These are phyloP conservation scores for Euplagia quadripunctaria DNA, from an alignment of 2,888 invertebrate species.

Conservation along the genomic window DNA sequence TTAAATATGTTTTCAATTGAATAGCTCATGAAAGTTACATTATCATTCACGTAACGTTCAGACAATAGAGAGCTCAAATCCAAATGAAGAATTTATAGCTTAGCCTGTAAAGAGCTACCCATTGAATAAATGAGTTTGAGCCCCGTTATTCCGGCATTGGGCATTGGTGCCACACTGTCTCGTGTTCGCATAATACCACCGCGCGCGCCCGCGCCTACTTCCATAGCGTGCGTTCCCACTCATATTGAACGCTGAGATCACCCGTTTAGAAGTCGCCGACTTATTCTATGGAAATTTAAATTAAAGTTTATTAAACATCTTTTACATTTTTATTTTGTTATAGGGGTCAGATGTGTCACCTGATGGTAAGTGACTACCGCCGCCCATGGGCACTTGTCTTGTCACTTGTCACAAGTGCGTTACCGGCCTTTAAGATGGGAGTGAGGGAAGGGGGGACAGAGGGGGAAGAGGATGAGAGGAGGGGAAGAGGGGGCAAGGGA, in stretches of 20 bases:
- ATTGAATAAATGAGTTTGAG: constrained; percentile 34
- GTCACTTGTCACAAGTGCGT: no score
- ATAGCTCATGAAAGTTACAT: constrained; percentile 7
- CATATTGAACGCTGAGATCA: constrained; percentile 59
- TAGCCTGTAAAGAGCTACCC: constrained; percentile 8
- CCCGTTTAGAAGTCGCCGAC: constrained; percentile 44
- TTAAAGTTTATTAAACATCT: not conserved
- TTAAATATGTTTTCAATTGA: not conserved
- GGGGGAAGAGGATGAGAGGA: no score
- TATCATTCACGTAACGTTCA: constrained; percentile 14
- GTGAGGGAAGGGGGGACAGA: no score
- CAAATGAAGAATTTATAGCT: constrained; percentile 41
- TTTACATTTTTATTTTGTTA: no score
- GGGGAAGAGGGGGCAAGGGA: no score
- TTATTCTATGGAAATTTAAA: constrained; percentile 49
- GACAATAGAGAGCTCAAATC: constrained; percentile 18
- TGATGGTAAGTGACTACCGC: no score
- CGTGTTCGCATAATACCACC: constrained; percentile 17
- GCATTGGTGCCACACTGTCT: constrained; percentile 50
- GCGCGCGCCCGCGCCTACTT: constrained; percentile 28
- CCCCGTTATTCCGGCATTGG: constrained; percentile 34
- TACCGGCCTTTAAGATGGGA: no score
- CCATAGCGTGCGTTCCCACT: constrained; percentile 39
- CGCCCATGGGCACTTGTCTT: no score
- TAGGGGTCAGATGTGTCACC: no score